These are phyloP conservation scores for Drosophila setosimentum DNA, from an alignment of 2,888 invertebrate species.

Conservation along the genomic window DNA sequence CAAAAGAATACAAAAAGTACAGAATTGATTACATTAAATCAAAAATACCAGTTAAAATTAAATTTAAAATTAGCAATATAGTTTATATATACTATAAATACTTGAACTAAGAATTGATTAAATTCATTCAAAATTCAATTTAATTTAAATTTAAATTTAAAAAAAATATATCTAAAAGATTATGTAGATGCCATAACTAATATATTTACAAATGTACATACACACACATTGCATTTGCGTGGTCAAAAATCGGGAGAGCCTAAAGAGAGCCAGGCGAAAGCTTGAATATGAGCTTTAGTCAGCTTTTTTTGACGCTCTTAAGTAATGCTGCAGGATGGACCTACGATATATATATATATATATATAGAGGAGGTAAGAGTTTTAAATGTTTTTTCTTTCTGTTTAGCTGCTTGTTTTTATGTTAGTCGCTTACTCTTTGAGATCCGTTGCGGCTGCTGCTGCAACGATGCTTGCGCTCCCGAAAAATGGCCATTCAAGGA, in stretches of 20 bases:
- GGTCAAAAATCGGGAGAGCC: background rate
- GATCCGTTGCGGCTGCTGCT: slow-evolving; percentile 45
- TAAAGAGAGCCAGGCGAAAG: background rate
- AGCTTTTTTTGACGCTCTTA: slow-evolving; percentile 1
- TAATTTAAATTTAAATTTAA: background rate
- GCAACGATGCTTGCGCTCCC: slow-evolving; percentile 38
- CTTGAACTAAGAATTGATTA: background rate
- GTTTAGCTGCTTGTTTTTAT: slow-evolving; percentile 18
- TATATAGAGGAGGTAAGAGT: background rate
- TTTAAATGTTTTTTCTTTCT: background rate
- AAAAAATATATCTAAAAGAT: background rate
- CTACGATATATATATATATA: background rate
- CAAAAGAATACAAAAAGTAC: background rate
- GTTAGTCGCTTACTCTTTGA: slow-evolving; percentile 50
- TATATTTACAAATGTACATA: background rate
- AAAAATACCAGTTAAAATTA: background rate
- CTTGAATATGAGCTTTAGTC: background rate
- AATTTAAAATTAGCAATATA: background rate
- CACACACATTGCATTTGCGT: background rate
- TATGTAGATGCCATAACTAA: background rate
- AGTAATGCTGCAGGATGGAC: background rate
- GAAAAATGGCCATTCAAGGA: slow-evolving; percentile 50
- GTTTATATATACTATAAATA: background rate
- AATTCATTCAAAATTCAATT: background rate
- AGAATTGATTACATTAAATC: background rate